Conservation (phyloP, 2,888 invertebrate species). For the Pyrrhosoma nymphula region DNA sequence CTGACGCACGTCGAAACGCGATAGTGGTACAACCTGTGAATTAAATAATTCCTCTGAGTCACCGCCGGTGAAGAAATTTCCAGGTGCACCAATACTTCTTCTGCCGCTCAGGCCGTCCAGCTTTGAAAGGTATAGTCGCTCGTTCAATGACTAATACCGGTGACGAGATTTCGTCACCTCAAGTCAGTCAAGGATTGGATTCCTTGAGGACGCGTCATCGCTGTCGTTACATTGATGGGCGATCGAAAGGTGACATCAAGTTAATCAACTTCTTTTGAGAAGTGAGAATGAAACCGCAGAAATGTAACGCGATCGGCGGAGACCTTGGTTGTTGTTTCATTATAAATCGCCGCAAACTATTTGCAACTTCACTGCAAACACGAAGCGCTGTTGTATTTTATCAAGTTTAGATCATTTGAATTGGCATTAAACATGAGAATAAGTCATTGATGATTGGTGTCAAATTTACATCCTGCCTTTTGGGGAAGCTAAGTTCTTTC, state of each 20-base stretch:
- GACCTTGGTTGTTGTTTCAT: neutral
- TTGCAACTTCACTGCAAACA: neutral
- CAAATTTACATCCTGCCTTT: neutral
- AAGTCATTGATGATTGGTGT: neutral
- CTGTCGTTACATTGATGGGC: neutral
- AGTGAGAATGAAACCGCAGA: neutral
- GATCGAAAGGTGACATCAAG: neutral
- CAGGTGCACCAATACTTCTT: neutral
- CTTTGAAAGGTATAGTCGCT: neutral
- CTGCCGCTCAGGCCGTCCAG: neutral
- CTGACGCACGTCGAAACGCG: neutral
- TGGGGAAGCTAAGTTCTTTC: neutral
- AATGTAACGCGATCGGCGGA: neutral
- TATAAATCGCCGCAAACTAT: neutral
- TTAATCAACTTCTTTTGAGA: neutral
- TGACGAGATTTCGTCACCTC: neutral
- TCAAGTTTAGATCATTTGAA: neutral
- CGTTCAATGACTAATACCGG: neutral
- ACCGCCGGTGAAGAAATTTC: neutral
- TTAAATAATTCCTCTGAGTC: neutral
- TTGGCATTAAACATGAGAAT: neutral
- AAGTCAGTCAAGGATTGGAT: neutral
- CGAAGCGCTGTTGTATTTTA: neutral
- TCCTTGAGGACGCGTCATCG: neutral
- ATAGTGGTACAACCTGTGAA: neutral